Percentiles rank a stretch among this genome's conserved stretches.
Evolutionary conservation across 1,140 invertebrate genomes (phyloP).

Genomic region (Hycleus phaleratus): DNA sequence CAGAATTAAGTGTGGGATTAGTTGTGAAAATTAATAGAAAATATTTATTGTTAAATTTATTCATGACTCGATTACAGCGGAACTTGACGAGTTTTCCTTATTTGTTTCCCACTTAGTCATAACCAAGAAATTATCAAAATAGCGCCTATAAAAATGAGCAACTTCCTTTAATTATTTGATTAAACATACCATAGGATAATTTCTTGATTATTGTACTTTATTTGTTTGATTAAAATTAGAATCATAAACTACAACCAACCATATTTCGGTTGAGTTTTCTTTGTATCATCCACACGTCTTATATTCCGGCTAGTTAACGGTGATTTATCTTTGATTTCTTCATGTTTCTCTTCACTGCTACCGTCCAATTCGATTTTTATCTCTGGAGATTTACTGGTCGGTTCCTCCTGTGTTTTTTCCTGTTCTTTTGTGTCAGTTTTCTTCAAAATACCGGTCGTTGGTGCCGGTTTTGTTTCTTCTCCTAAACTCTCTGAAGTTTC

Average conservation of each 20-base stretch:
- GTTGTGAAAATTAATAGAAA: too few species aligned
- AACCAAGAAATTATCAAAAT: not conserved
- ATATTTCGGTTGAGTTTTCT: conserved; percentile 21
- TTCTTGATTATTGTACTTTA: too few species aligned
- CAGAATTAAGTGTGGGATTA: too few species aligned
- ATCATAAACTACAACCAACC: conserved; percentile 22
- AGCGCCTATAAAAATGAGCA: not conserved
- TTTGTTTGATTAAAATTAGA: too few species aligned
- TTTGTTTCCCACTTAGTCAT: not conserved
- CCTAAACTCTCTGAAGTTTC: not conserved
- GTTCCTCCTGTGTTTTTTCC: not conserved
- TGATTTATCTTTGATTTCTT: conserved; percentile 1
- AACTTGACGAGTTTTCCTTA: not conserved
- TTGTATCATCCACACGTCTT: conserved; percentile 14
- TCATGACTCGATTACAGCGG: not conserved
- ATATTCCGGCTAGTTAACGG: conserved; percentile 23
- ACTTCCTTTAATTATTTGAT: not conserved
- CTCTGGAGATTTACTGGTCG: not conserved
- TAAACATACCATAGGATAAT: not conserved
- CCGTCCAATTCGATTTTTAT: not conserved
- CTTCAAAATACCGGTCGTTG: not conserved
- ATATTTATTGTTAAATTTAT: too few species aligned
- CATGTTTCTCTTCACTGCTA: not conserved
- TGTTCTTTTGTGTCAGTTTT: not conserved
- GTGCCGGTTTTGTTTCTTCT: not conserved